These are phyloP conservation scores for Babylonia areolata DNA, from an alignment of 1,140 invertebrate species.

Conservation along the genomic window DNA sequence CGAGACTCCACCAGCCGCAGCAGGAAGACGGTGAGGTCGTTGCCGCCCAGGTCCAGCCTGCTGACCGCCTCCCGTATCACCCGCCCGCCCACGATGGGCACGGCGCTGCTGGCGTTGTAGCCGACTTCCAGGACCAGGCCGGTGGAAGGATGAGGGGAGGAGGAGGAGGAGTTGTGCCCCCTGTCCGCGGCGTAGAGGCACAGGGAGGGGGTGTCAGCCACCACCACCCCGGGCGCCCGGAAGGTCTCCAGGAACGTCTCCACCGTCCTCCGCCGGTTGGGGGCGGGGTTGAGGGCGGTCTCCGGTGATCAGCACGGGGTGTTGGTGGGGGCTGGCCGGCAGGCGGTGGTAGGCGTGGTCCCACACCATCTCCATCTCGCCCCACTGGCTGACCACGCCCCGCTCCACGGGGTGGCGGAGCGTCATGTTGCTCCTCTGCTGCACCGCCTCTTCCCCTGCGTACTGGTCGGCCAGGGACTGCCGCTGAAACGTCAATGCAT, in stretches of 20 bases:
- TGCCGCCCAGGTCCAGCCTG: background rate
- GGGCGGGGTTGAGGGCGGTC: background rate
- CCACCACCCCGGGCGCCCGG: background rate
- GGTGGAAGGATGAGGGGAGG: too few species aligned
- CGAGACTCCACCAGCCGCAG: constrained; percentile 20
- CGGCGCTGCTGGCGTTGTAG: background rate
- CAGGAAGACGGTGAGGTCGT: constrained; percentile 20
- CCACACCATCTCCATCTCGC: constrained; percentile 24
- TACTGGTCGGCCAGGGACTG: constrained; percentile 10
- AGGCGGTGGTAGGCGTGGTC: constrained; percentile 2
- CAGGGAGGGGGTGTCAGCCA: background rate
- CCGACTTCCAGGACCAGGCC: background rate
- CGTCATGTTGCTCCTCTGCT: background rate
- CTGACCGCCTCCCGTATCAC: background rate
- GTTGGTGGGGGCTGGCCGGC: background rate
- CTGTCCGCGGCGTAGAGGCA: background rate
- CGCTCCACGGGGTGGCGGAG: constrained; percentile 8
- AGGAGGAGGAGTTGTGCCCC: background rate
- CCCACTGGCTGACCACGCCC: constrained; percentile 15
- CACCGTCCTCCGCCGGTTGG: constrained; percentile 2
- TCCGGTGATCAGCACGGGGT: constrained; percentile 4
- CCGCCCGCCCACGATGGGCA: background rate
- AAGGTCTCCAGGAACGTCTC: background rate
- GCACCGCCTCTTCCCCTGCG: background rate
- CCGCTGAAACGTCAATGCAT: background rate